These are phyloP conservation scores for Clarias pachynema DNA, from an alignment of 2,797 vertebrate genomes.

Conservation along the genomic window DNA sequence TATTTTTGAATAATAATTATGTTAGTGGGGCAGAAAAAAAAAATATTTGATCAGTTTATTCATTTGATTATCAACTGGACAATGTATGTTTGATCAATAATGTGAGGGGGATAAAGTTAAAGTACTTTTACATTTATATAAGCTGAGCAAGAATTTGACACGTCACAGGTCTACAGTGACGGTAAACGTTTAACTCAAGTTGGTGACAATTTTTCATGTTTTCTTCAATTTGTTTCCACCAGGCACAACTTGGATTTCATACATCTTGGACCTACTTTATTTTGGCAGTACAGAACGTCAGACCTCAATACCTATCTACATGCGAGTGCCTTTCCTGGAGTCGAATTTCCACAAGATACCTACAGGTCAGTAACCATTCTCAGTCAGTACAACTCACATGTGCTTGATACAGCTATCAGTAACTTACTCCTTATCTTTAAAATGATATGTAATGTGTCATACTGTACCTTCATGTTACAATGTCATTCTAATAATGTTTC, in stretches of 20 bases:
- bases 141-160: neutral
- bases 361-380: neutral
- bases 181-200: neutral
- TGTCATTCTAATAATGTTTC: no score
- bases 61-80: neutral
- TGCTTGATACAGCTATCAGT: neutral
- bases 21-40: neutral
- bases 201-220: neutral
- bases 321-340: constrained; percentile 68
- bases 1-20: neutral
- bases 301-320: constrained; percentile 50
- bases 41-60: neutral
- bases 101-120: neutral
- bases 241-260: constrained; percentile 72
- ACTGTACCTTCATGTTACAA: no score
- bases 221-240: neutral
- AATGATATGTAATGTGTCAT: constrained; percentile 18
- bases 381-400: neutral
- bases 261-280: constrained; percentile 68
- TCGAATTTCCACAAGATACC: neutral
- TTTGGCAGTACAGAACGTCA: constrained; percentile 56
- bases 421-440: constrained; percentile 39
- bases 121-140: neutral
- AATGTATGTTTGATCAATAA: neutral
- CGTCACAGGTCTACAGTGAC: neutral